Evolutionary conservation across 2,113 vertebrate species (phyloP), one percentile per base, ranked within the genome.

Genomic region (Tragelaphus scriptus): DNA sequence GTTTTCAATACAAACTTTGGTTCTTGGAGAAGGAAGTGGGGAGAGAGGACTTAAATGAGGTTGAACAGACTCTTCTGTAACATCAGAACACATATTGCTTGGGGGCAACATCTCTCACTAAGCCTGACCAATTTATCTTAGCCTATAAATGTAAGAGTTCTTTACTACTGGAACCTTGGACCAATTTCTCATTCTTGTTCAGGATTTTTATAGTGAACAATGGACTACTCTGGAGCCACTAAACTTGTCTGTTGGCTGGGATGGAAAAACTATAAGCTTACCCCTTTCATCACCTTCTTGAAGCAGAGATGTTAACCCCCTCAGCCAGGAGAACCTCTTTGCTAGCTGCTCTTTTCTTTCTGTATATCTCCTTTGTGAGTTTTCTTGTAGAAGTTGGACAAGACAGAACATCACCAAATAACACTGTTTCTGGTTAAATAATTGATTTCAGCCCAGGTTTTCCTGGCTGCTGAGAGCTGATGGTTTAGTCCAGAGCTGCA

Each of bases 1-100:
- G 25, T 94, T 93, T 97, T 93, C 6, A 15, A 40, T 75, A 77
- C 30, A 96, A 51, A 65, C 0, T 16, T 80, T 71, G 30, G 82
- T 51, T 85, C 47, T 89, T 63, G 68, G 81, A 59, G 88, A 63
- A 30, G 21, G 49, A 36, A 36, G 36, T 17, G 51, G n/a, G 19
- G 11, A 65, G 87, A 23, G 21, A 40, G 12, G 23, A 12, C 0
- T 1, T 13, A 16, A 0, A 0, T 5, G 23, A 77, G 44, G 44
- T 21, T 49, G 21, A 55, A 32, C 56, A 86, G 49, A 30, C 12
- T 85, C 26, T 79, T 49, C 26, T 61, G 19, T 19, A 81, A 68
- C 5, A 51, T 36, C 44, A 58, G 90, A 89, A 79, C 79, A 79
- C 30, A 19, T 11, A 71, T n/a, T 79, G 59, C 81, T 49, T 16